These are phyloP conservation scores for Glyphotaelius pellucidus DNA, from an alignment of 2,888 invertebrate species.

Conservation along the genomic window DNA sequence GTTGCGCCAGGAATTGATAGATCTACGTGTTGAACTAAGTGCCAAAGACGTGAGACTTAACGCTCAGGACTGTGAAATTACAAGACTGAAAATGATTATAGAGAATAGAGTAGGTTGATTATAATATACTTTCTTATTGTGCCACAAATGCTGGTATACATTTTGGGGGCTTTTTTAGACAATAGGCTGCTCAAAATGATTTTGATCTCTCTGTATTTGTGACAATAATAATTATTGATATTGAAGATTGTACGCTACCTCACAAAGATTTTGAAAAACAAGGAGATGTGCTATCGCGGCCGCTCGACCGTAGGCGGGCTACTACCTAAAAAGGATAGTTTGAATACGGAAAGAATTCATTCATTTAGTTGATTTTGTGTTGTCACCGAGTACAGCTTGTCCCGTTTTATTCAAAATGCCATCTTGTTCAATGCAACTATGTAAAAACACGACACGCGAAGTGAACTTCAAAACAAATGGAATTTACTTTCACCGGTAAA, in stretches of 20 bases:
- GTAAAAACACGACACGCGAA: too few species aligned
- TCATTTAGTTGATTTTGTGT: too few species aligned
- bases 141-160: background rate
- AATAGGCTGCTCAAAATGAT: background rate
- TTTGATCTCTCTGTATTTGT: background rate
- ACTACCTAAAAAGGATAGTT: too few species aligned
- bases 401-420: too few species aligned
- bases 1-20: constrained; percentile 75
- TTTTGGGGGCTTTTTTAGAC: background rate
- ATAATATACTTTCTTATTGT: background rate
- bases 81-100: constrained; percentile 76
- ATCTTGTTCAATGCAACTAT: too few species aligned
- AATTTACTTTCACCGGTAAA: too few species aligned
- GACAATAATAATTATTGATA: background rate
- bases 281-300: too few species aligned
- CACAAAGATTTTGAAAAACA: too few species aligned
- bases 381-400: too few species aligned
- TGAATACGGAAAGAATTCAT: too few species aligned
- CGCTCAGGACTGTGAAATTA: constrained; percentile 79
- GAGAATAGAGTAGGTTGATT: constrained; percentile 68
- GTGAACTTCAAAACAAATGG: too few species aligned
- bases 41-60: constrained; percentile 78
- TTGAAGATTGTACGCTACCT: background rate
- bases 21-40: constrained; percentile 71
- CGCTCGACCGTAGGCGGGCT: too few species aligned